Evolutionary conservation across 2,113 vertebrate genomes (phyloP).

Genomic region (Odontophorus gujanensis): DNA sequence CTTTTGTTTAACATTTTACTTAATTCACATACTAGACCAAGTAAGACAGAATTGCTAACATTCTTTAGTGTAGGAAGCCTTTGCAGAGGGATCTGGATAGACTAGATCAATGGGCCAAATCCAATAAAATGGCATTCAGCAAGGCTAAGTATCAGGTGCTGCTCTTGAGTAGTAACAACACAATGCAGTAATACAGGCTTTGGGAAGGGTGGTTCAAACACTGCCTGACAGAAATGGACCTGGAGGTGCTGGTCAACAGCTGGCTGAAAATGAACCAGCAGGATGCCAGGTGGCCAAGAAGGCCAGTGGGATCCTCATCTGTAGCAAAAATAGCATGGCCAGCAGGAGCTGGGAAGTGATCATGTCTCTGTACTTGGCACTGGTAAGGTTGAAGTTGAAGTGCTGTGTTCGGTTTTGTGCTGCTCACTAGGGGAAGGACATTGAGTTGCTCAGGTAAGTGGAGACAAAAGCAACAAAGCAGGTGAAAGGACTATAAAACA

Average conservation of each 20-base stretch:
- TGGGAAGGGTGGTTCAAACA: background rate
- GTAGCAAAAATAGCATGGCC: background rate
- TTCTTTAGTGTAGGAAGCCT: background rate
- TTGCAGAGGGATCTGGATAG: background rate
- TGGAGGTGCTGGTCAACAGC: background rate
- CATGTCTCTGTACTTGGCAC: background rate
- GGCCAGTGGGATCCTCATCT: background rate
- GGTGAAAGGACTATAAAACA: background rate
- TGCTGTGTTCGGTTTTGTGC: background rate
- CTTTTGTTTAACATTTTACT: background rate
- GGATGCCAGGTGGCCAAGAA: background rate
- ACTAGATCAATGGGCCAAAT: background rate
- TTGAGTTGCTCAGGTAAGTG: background rate
- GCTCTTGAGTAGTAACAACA: background rate
- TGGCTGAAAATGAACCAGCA: background rate
- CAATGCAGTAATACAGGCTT: background rate
- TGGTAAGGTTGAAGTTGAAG: background rate
- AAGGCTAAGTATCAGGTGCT: background rate
- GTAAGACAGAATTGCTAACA: background rate
- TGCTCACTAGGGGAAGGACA: background rate
- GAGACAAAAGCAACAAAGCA: background rate
- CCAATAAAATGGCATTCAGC: background rate
- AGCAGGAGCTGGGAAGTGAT: background rate
- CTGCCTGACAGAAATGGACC: background rate
- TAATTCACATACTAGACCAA: background rate